phyloP scores from a whole-genome alignment of 2,888 invertebrate genomes.

The Piscicola geometra region DNA sequence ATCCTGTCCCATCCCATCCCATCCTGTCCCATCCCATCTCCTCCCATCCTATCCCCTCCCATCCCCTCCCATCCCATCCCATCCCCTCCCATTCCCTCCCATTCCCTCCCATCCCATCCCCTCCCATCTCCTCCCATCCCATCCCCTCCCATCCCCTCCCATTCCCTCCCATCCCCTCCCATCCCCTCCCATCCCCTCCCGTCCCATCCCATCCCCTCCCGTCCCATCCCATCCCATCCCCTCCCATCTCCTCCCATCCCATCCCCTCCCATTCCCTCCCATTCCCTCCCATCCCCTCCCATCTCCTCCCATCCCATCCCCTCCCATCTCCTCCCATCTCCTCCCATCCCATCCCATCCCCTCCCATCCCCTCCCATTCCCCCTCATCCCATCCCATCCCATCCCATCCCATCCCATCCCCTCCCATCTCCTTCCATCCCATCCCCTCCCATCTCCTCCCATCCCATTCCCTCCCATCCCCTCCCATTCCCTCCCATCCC shows the following conservation, averaged over 20 bases:
- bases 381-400: slow-evolving; percentile 57
- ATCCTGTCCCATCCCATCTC: not conserved
- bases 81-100: no score
- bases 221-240: not conserved
- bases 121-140: slow-evolving; percentile 40
- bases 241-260: slow-evolving; percentile 58
- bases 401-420: no score
- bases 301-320: no score
- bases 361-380: slow-evolving; percentile 50
- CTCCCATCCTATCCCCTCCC: not conserved
- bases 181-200: not conserved
- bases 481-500: no score
- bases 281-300: not conserved
- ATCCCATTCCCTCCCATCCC: no score
- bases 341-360: not conserved
- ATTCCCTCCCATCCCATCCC: not conserved
- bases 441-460: no score
- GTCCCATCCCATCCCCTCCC: not conserved
- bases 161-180: not conserved
- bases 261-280: slow-evolving; percentile 46
- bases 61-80: not conserved
- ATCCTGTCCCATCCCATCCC: not conserved
- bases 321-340: not conserved
- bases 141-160: slow-evolving; percentile 59
- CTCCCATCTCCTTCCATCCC: no score